Conservation (phyloP, 2,888 invertebrate species). For the Diarsia mendica region DNA sequence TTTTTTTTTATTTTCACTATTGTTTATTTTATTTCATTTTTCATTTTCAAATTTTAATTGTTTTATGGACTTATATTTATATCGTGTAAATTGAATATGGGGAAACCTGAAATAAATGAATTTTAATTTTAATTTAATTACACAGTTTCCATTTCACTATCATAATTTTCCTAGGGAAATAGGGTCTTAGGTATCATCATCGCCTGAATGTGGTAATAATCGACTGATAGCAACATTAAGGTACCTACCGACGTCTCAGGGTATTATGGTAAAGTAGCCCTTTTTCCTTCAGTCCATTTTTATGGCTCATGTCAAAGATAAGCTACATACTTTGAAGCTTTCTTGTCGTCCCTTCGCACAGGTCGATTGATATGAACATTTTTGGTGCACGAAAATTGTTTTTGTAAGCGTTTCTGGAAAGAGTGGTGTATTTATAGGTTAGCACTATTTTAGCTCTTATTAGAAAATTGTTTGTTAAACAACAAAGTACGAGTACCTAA, state of each 20-base stretch:
- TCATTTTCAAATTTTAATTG: too few species aligned
- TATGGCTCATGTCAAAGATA: slow-evolving; percentile 63
- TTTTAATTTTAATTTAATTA: too few species aligned
- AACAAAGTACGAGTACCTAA: too few species aligned
- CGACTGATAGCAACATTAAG: slow-evolving; percentile 63
- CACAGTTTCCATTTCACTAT: slow-evolving; percentile 46
- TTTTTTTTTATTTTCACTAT: too few species aligned
- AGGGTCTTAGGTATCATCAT: slow-evolving; percentile 40
- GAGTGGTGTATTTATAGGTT: not conserved
- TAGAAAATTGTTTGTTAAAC: not conserved
- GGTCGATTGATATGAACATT: slow-evolving; percentile 47
- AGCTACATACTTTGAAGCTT: slow-evolving; percentile 53
- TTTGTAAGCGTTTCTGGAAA: not conserved
- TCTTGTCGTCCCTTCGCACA: slow-evolving; percentile 39
- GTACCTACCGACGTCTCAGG: slow-evolving; percentile 43
- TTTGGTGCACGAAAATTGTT: slow-evolving; percentile 33
- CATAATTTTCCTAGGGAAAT: slow-evolving; percentile 46
- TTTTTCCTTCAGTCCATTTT: slow-evolving; percentile 63
- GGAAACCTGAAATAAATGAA: too few species aligned
- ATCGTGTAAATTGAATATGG: too few species aligned
- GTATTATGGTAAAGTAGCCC: slow-evolving; percentile 56
- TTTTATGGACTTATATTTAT: too few species aligned
- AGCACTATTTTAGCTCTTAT: not conserved
- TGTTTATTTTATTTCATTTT: too few species aligned
- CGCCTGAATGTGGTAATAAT: slow-evolving; percentile 49